These are phyloP conservation scores for Dynastes hyllus DNA, from an alignment of 2,888 invertebrate genomes.

Conservation along the genomic window DNA sequence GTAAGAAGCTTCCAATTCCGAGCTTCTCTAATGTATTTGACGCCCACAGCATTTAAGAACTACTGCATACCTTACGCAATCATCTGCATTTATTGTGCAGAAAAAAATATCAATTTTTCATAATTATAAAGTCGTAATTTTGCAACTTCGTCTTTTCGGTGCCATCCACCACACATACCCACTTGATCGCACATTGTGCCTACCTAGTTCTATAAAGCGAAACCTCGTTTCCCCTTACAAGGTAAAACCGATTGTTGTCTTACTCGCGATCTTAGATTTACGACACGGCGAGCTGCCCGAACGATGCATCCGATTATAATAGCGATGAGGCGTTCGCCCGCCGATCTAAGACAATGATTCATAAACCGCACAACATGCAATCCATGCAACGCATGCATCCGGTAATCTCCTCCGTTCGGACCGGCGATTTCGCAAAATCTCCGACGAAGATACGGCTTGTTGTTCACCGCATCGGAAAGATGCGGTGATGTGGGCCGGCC, in stretches of 20 bases:
- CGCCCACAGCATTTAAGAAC: too few relatives aligned
- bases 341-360: slow-evolving; percentile 50
- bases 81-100: too few relatives aligned
- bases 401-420: background rate
- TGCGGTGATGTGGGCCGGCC: slow-evolving; percentile 55
- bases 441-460: slow-evolving; percentile 53
- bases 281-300: slow-evolving; percentile 9
- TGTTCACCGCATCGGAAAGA: slow-evolving; percentile 47
- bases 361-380: slow-evolving; percentile 40
- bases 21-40: too few relatives aligned
- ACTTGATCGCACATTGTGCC: slow-evolving; percentile 1
- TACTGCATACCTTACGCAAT: too few relatives aligned
- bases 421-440: slow-evolving; percentile 54
- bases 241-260: slow-evolving; percentile 54
- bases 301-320: slow-evolving; percentile 56
- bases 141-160: background rate
- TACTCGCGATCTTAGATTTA: slow-evolving; percentile 54
- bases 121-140: too few relatives aligned
- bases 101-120: too few relatives aligned
- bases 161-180: background rate
- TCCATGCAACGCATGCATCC: background rate
- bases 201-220: slow-evolving; percentile 36
- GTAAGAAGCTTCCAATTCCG: too few relatives aligned
- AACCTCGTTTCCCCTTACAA: slow-evolving; percentile 55
- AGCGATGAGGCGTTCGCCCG: background rate